Evolutionary conservation across 2,888 invertebrate species (phyloP).

Genomic region (Sinhomidia bicolor): DNA sequence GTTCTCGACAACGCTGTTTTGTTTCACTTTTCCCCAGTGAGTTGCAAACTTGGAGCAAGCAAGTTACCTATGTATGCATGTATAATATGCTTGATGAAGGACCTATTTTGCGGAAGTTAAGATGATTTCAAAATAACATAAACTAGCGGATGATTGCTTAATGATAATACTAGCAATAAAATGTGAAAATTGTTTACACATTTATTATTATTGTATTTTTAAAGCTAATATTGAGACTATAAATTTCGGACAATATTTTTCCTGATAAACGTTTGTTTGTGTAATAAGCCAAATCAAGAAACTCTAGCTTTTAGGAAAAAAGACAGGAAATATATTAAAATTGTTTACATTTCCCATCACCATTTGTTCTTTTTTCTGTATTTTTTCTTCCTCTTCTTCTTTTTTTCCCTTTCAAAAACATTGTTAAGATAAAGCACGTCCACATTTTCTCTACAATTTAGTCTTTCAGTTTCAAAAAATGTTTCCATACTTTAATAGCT

Average conservation of each 20-base stretch:
- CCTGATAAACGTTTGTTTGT: background rate
- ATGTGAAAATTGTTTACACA: background rate
- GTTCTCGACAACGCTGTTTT: background rate
- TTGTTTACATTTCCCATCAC: constrained; percentile 8
- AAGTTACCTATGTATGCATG: too few species aligned
- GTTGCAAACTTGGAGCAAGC: background rate
- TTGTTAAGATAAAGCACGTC: constrained; percentile 17
- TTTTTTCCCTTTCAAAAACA: background rate
- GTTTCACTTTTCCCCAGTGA: constrained; percentile 29
- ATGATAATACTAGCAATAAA: background rate
- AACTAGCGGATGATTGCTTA: background rate
- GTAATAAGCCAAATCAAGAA: background rate
- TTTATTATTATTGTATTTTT: background rate
- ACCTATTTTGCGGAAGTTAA: background rate
- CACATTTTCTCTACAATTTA: background rate
- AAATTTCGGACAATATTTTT: background rate
- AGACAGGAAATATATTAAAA: background rate
- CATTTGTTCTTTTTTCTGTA: background rate
- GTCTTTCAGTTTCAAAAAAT: background rate
- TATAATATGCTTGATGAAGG: constrained; percentile 15
- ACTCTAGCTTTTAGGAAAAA: background rate
- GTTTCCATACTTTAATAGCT: background rate
- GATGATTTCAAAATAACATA: background rate
- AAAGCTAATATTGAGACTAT: background rate
- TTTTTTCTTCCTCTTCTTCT: background rate